Evolutionary conservation across 2,113 vertebrate genomes (phyloP).

Genomic region (Clarias magur): DNA sequence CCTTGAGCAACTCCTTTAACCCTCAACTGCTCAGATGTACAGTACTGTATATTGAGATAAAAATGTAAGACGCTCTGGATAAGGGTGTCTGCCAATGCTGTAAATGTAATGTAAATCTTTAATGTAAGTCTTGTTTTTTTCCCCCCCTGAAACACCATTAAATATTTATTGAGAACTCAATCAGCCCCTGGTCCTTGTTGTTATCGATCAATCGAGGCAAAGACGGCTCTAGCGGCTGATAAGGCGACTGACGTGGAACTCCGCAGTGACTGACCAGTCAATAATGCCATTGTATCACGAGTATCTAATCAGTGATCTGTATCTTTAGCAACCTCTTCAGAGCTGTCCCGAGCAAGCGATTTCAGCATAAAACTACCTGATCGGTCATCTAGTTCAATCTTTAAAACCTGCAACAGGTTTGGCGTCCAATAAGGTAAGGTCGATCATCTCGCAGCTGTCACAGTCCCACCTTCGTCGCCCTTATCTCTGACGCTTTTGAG

Average conservation of each 20-base stretch:
- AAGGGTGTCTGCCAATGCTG: too few species aligned
- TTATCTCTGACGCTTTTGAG: constrained; percentile 50
- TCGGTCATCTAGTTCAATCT: constrained; percentile 23
- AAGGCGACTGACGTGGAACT: constrained; percentile 11
- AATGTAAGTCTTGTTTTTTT: background rate
- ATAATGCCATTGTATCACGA: constrained; percentile 31
- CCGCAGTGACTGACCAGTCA: constrained; percentile 24
- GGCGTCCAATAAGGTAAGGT: background rate
- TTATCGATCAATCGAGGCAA: constrained; percentile 44
- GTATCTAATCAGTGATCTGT: constrained; percentile 31
- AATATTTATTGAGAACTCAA: constrained; percentile 44
- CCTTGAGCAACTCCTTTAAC: too few species aligned
- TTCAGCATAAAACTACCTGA: constrained; percentile 13
- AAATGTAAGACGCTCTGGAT: too few species aligned
- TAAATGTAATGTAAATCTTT: too few species aligned
- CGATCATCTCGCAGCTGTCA: constrained; percentile 37
- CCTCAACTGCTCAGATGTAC: too few species aligned
- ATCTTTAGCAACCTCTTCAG: constrained; percentile 27
- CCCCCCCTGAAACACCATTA: constrained; percentile 3
- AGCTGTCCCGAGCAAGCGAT: constrained; percentile 19
- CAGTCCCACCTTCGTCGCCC: constrained; percentile 20
- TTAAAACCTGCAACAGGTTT: constrained; percentile 33
- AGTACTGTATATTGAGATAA: too few species aligned
- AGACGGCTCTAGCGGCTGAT: constrained; percentile 37
- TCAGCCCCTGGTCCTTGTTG: constrained; percentile 24